Percentiles rank a stretch among this genome's conserved stretches.
Conservation (phyloP, 1,140 invertebrate species). For the Zelostemma sp. region DNA sequence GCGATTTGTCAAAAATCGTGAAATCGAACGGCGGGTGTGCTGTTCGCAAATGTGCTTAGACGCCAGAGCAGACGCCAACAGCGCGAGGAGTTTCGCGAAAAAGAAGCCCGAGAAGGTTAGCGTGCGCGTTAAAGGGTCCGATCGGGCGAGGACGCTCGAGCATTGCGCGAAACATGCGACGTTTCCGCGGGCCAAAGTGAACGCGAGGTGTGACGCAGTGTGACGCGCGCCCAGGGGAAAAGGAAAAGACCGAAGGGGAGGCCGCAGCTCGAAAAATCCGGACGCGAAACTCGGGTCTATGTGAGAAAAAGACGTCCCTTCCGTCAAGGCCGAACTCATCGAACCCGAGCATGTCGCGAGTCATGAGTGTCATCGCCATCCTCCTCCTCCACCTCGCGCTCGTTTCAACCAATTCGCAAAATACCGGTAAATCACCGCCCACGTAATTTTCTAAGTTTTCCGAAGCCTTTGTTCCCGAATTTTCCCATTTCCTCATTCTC, state of each 20-base stretch:
- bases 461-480: too few species aligned
- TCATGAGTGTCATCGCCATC: slow-evolving; percentile 38
- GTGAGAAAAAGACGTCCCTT: too few species aligned
- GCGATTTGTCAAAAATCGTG: too few species aligned
- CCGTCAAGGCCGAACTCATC: too few species aligned
- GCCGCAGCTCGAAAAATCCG: too few species aligned
- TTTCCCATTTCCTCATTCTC: too few species aligned
- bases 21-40: too few species aligned
- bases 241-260: background rate
- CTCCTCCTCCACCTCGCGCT: slow-evolving; percentile 41
- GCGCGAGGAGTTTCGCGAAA: background rate
- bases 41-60: too few species aligned
- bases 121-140: background rate
- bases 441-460: too few species aligned
- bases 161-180: background rate
- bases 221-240: background rate
- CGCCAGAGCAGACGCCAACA: slow-evolving; percentile 1
- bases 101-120: slow-evolving; percentile 4
- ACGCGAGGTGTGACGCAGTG: background rate
- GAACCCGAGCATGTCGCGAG: too few species aligned
- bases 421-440: slow-evolving; percentile 47
- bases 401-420: slow-evolving; percentile 39
- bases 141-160: background rate
- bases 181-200: background rate
- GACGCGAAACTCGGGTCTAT: too few species aligned